These are phyloP conservation scores for Acanthurus lineatus DNA, from an alignment of 2,797 vertebrate genomes.

Conservation along the genomic window DNA sequence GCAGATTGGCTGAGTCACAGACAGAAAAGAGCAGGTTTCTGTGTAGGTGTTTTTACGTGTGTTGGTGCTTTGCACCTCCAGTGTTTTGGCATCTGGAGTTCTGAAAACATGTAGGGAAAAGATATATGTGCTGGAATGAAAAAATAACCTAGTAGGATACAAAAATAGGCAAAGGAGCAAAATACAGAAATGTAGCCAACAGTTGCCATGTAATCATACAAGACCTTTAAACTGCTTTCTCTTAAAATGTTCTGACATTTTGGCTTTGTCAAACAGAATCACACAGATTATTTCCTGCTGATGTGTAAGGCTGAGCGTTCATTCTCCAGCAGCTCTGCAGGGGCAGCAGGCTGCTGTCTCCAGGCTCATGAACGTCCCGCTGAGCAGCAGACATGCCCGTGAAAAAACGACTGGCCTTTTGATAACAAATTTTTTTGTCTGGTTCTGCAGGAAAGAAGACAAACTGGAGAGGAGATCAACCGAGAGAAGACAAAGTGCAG, in stretches of 20 bases:
- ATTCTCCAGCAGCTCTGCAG: not conserved
- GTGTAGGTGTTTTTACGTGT: constrained; percentile 57
- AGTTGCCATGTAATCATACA: not conserved
- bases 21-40: constrained; percentile 46
- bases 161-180: too few relatives aligned
- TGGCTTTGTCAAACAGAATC: constrained; percentile 2
- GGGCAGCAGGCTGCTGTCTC: constrained; percentile 14
- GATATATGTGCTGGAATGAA: not conserved
- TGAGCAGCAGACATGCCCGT: constrained; percentile 10
- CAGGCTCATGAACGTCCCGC: not conserved
- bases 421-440: constrained; percentile 37
- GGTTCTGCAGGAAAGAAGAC: not conserved
- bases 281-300: not conserved
- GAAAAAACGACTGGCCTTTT: constrained; percentile 19
- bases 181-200: not conserved
- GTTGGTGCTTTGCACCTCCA: constrained; percentile 46
- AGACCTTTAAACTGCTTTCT: constrained; percentile 6
- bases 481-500: not conserved
- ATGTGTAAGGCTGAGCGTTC: not conserved
- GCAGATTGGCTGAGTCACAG: constrained; percentile 57
- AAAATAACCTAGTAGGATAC: not conserved
- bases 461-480: not conserved
- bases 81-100: constrained; percentile 60
- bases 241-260: constrained; percentile 23
- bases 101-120: not conserved